These are phyloP conservation scores for Damaliscus lunatus DNA, from an alignment of 2,113 vertebrate genomes.

Conservation along the genomic window DNA sequence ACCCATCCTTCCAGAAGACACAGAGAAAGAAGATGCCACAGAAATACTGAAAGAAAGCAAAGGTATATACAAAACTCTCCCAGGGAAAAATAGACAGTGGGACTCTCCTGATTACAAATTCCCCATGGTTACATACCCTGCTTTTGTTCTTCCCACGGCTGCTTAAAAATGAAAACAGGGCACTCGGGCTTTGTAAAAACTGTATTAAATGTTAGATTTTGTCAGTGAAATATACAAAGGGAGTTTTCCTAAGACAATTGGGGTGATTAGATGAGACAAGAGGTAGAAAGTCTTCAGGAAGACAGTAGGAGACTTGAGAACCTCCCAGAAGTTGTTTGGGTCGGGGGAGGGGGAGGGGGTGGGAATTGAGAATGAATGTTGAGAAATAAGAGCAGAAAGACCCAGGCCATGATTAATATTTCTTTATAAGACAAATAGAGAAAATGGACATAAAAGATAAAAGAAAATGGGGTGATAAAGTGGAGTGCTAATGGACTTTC, in stretches of 20 bases:
- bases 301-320: background rate
- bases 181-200: background rate
- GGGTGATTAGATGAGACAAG: background rate
- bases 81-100: background rate
- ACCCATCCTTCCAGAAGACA: slow-evolving; percentile 77
- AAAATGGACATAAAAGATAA: background rate
- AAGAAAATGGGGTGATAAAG: background rate
- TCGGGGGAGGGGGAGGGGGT: fast-evolving
- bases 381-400: background rate
- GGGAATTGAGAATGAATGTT: background rate
- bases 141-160: background rate
- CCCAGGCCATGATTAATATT: background rate
- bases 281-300: background rate
- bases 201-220: background rate
- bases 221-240: background rate
- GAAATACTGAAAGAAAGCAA: slow-evolving; percentile 80
- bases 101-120: background rate
- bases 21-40: slow-evolving; percentile 72
- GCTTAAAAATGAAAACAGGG: background rate
- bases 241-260: background rate
- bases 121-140: background rate
- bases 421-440: background rate
- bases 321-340: background rate
- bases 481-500: background rate
- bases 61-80: slow-evolving; percentile 73